A percentile compares a stretch with the other conserved stretches of the same genome.
These are phyloP conservation scores for Argyrosomus regius DNA, from an alignment of 2,797 vertebrate genomes.

Conservation along the genomic window DNA sequence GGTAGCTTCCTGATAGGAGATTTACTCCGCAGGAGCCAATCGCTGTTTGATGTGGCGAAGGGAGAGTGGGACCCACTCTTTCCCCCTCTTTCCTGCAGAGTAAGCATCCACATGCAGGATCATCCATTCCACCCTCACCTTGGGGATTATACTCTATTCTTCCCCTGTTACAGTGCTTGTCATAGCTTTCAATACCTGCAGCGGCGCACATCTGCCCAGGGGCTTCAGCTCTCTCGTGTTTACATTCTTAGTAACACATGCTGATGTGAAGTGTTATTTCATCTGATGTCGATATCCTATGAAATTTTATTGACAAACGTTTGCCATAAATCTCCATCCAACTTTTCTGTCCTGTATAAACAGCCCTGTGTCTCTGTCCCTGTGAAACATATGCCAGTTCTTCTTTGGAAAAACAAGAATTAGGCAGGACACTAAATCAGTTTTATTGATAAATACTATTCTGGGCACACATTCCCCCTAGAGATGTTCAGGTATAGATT, in stretches of 20 bases:
- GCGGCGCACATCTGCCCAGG: constrained; percentile 51
- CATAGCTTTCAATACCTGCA: constrained; percentile 49
- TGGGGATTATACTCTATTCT: constrained; percentile 67
- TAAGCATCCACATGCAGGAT: constrained; percentile 81
- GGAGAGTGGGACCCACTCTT: constrained; percentile 74
- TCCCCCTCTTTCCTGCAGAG: constrained; percentile 77
- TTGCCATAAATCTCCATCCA: constrained; percentile 1
- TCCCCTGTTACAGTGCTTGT: constrained; percentile 48
- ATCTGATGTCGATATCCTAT: background rate
- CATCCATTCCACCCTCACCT: constrained; percentile 75
- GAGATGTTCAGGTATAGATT: constrained; percentile 48
- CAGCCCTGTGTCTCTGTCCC: background rate
- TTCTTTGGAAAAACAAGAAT: constrained; percentile 1
- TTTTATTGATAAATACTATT: constrained; percentile 44
- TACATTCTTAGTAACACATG: constrained; percentile 29
- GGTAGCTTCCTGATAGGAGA: constrained; percentile 76
- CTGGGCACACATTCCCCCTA: constrained; percentile 24
- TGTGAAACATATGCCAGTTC: constrained; percentile 2
- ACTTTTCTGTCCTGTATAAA: background rate
- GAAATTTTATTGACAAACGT: background rate
- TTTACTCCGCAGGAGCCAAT: constrained; percentile 75
- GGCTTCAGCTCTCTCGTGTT: constrained; percentile 28
- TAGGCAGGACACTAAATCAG: background rate
- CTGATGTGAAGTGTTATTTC: constrained; percentile 33
- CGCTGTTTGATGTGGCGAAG: constrained; percentile 71